A percentile compares a stretch with the other conserved stretches of the same genome.
Conservation (phyloP, 2,888 invertebrate genomes). For the Eristalis intricaria region DNA sequence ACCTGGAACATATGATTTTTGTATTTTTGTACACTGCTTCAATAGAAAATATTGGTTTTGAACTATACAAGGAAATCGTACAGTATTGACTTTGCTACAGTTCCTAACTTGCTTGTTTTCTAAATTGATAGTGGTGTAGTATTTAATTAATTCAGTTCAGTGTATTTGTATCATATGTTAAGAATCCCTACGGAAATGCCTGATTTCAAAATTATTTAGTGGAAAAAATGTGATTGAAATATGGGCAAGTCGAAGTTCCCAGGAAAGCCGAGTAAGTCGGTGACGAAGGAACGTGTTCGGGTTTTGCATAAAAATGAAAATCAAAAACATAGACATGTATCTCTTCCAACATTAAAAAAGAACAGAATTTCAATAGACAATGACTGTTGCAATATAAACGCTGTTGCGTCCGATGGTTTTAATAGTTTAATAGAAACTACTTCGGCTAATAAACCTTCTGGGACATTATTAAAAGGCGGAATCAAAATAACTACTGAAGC, state of each 20-base stretch:
- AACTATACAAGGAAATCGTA: too few relatives aligned
- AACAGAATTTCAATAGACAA: neutral
- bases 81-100: too few relatives aligned
- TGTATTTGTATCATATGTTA: too few relatives aligned
- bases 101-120: too few relatives aligned
- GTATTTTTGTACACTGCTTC: too few relatives aligned
- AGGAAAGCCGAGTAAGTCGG: slow-evolving; percentile 93
- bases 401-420: neutral
- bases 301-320: slow-evolving; percentile 82
- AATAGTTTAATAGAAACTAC: neutral
- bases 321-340: neutral
- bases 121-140: too few relatives aligned
- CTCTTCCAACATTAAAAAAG: neutral
- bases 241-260: slow-evolving; percentile 85
- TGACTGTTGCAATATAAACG: neutral
- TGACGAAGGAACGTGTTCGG: slow-evolving; percentile 92
- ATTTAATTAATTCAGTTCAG: too few relatives aligned
- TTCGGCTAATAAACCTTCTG: neutral
- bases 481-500: neutral
- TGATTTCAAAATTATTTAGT: neutral
- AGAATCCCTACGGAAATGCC: too few relatives aligned
- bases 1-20: too few relatives aligned
- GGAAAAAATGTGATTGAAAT: slow-evolving; percentile 66
- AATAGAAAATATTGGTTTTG: too few relatives aligned
- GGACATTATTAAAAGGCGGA: neutral